Percentiles rank a stretch among this genome's conserved stretches.
phyloP scores from a whole-genome alignment of 2,797 vertebrate species.

The Onychomys torridus region DNA sequence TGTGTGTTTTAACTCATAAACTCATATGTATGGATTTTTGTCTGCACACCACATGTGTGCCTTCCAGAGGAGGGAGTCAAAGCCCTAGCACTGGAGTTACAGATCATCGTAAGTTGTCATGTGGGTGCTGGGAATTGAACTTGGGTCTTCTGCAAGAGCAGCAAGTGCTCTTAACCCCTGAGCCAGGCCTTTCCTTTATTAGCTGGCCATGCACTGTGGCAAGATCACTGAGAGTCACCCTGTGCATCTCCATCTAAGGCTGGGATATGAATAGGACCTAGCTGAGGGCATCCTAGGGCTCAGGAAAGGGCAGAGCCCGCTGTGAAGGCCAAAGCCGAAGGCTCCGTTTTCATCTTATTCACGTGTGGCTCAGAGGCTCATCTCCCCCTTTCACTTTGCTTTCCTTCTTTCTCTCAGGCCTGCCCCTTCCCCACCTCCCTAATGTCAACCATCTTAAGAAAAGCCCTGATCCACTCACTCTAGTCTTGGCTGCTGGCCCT shows the following conservation, averaged over 20 bases:
- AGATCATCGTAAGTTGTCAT: no score
- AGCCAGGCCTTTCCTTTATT: background rate
- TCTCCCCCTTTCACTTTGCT: background rate
- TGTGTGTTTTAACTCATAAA: no score
- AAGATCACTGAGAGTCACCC: no score
- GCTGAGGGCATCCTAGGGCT: background rate
- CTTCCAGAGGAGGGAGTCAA: no score
- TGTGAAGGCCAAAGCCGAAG: background rate
- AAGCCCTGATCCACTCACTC: fast-evolving
- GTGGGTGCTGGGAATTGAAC: no score
- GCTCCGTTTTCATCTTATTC: background rate
- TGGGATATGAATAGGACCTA: background rate
- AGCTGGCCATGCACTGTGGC: background rate
- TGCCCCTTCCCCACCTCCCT: no score
- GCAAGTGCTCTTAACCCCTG: no score
- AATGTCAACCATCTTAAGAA: background rate
- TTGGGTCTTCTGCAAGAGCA: no score
- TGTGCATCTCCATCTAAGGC: background rate
- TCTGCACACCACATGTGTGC: no score
- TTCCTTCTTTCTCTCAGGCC: background rate
- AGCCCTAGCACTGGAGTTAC: no score
- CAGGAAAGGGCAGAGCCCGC: background rate
- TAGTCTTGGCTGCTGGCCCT: background rate
- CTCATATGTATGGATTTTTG: no score
- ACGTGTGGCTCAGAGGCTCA: no score